Evolutionary conservation across 2,113 vertebrate species (phyloP).

Genomic region (Xiphorhynchus elegans): DNA sequence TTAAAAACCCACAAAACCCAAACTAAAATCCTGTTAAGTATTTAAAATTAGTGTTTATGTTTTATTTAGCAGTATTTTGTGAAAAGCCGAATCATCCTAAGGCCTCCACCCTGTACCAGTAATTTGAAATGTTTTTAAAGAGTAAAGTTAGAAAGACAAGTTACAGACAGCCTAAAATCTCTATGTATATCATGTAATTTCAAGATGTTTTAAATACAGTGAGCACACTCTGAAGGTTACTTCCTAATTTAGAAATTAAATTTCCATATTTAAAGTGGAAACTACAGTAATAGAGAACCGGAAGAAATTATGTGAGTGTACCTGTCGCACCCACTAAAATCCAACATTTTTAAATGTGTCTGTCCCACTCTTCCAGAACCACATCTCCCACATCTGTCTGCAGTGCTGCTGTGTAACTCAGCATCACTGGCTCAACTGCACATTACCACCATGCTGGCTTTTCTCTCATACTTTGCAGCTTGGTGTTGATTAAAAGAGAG

Average conservation of each 20-base stretch:
- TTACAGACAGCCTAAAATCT: not conserved
- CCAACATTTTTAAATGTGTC: not conserved
- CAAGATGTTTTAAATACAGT: conserved; percentile 12
- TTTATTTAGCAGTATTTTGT: not conserved
- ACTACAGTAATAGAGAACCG: not conserved
- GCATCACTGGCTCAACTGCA: not conserved
- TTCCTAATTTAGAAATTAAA: conserved; percentile 21
- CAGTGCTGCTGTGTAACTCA: not conserved
- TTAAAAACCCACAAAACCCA: not conserved
- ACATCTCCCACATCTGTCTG: not conserved
- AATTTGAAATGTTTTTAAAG: not conserved
- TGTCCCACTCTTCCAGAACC: not conserved
- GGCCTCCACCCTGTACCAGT: not conserved
- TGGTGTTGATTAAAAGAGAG: not conserved
- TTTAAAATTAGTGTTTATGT: not conserved
- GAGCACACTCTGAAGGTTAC: not conserved
- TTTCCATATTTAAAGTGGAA: conserved; percentile 2
- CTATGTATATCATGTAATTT: conserved; percentile 23
- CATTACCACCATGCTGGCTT: not conserved
- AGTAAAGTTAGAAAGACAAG: not conserved
- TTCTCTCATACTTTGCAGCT: not conserved
- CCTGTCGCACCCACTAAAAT: not conserved
- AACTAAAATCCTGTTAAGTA: not conserved
- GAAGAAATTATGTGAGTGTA: not conserved
- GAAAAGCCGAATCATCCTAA: not conserved